Conservation (phyloP, 2,113 vertebrate species). For the Psittacara wagleri region DNA sequence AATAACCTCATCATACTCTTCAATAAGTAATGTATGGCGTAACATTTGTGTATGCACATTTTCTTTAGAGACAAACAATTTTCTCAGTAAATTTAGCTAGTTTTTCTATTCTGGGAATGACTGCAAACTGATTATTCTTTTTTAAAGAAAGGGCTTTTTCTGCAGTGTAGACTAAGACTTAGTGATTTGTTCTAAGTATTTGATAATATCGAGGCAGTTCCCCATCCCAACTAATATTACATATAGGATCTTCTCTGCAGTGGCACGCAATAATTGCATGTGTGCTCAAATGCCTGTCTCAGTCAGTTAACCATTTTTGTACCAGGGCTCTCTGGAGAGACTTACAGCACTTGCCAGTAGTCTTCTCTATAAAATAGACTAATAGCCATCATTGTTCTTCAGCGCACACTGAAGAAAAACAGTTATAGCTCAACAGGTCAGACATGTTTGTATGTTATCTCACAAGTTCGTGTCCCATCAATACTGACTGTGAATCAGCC, state of each 20-base stretch:
- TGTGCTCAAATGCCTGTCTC: background rate
- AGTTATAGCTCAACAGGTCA: background rate
- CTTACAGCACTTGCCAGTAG: background rate
- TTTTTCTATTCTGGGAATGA: background rate
- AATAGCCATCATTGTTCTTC: background rate
- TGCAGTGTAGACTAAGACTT: background rate
- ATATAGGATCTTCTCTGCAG: background rate
- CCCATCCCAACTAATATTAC: background rate
- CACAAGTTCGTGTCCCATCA: background rate
- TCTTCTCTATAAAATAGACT: background rate
- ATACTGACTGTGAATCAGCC: background rate
- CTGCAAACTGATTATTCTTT: background rate
- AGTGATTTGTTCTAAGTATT: background rate
- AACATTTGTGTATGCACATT: background rate
- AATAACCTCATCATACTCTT: background rate
- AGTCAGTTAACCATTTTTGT: constrained; percentile 32
- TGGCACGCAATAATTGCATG: background rate
- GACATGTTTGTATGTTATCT: background rate
- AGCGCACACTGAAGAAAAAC: background rate
- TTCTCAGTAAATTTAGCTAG: background rate
- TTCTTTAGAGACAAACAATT: background rate
- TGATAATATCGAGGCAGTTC: background rate
- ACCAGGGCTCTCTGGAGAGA: background rate
- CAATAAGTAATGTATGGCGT: background rate
- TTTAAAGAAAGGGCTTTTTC: background rate